A percentile compares a stretch with the other conserved stretches of the same genome.
Conservation (phyloP, 2,888 invertebrate species). For the Nipponacmea schrenckii region DNA sequence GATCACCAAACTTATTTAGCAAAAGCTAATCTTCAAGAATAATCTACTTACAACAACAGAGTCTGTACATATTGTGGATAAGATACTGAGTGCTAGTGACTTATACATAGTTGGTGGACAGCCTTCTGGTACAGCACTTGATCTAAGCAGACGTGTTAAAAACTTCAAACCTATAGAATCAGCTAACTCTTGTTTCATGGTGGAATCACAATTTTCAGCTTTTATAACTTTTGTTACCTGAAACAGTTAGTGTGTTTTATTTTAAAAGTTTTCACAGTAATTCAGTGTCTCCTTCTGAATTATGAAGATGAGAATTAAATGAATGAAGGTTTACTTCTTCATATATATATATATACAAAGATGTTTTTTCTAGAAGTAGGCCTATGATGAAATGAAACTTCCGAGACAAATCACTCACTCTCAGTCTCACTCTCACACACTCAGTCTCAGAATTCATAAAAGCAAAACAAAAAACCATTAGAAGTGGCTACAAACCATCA, state of each 20-base stretch:
- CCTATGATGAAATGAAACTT: no score
- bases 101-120: slow-evolving; percentile 91
- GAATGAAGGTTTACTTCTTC: no score
- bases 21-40: no score
- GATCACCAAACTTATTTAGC: neutral
- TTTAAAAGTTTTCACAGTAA: no score
- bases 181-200: slow-evolving; percentile 73
- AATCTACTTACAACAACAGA: slow-evolving; percentile 43
- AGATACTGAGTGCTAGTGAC: slow-evolving; percentile 87
- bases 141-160: slow-evolving; percentile 81
- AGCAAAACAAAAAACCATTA: no score
- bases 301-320: no score
- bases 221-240: slow-evolving; percentile 82
- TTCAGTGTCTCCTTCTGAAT: no score
- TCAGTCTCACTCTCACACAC: no score
- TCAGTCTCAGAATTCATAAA: no score
- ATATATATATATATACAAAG: no score
- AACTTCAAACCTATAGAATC: slow-evolving; percentile 91
- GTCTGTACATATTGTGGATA: slow-evolving; percentile 79
- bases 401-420: no score
- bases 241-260: slow-evolving; percentile 10
- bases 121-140: slow-evolving; percentile 79
- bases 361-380: no score
- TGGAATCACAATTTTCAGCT: slow-evolving; percentile 80
- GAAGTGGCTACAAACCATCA: slow-evolving; percentile 18